phyloP scores from a whole-genome alignment of 2,113 vertebrate genomes.

The Leucoraja erinaceus region DNA sequence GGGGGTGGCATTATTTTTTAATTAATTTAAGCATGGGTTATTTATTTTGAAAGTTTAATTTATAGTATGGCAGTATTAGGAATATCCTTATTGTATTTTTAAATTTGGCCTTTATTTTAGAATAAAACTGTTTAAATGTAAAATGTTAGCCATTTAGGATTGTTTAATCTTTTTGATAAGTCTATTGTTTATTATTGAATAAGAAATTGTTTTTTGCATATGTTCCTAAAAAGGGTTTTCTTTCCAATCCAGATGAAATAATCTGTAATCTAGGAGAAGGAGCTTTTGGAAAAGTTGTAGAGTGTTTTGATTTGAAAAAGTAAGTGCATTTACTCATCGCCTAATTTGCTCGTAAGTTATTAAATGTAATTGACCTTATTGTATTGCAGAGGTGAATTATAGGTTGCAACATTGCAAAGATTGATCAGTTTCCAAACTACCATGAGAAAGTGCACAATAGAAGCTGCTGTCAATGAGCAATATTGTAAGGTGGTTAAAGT shows the following conservation, averaged over 20 bases:
- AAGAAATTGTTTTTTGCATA: neutral
- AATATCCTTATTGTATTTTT: slow-evolving; percentile 9
- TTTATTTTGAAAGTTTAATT: slow-evolving; percentile 22
- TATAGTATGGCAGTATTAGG: slow-evolving; percentile 2
- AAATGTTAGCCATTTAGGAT: slow-evolving; percentile 1
- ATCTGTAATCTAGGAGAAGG: slow-evolving; percentile 91
- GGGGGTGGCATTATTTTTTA: slow-evolving; percentile 9
- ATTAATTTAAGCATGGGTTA: slow-evolving; percentile 27
- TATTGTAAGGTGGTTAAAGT: neutral
- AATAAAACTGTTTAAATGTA: slow-evolving; percentile 22
- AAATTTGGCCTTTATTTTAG: neutral
- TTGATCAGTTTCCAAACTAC: neutral
- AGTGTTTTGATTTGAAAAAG: slow-evolving; percentile 84
- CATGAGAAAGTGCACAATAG: neutral
- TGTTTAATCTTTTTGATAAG: slow-evolving; percentile 6
- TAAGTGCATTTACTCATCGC: slow-evolving; percentile 46
- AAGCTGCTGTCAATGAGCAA: neutral
- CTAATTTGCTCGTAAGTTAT: neutral
- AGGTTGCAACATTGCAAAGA: neutral
- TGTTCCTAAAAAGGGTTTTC: slow-evolving; percentile 44
- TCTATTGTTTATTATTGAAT: neutral
- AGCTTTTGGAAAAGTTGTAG: slow-evolving; percentile 95
- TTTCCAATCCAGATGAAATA: slow-evolving; percentile 88
- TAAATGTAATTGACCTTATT: neutral
- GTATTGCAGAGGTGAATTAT: neutral